Evolutionary conservation across 1,140 invertebrate genomes (phyloP).

Genomic region (Aphidius gifuensis): DNA sequence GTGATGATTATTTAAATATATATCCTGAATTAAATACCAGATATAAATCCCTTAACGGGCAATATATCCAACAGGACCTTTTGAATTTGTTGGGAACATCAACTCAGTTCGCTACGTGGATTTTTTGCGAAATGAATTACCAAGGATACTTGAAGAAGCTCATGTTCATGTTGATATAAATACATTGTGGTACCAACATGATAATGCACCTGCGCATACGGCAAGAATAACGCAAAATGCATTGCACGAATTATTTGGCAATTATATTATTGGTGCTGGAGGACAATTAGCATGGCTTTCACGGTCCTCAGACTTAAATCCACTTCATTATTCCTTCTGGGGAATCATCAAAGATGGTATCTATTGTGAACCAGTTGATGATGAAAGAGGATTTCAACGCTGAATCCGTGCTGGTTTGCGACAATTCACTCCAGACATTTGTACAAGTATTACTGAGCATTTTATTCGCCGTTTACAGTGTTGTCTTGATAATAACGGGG

Average conservation of each 20-base stretch:
- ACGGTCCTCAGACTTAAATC: constrained; percentile 33
- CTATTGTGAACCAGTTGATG: constrained; percentile 26
- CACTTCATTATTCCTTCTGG: constrained; percentile 34
- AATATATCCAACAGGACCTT: no score
- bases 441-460: not conserved
- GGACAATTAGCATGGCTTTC: constrained; percentile 18
- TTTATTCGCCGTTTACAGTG: not conserved
- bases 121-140: no score
- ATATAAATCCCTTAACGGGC: no score
- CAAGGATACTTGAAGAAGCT: no score
- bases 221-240: not conserved
- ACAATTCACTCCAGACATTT: not conserved
- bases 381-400: not conserved
- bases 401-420: constrained; percentile 6
- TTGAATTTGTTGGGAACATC: no score
- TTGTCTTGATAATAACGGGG: not conserved
- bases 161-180: constrained; percentile 1
- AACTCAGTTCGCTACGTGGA: no score
- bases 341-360: constrained; percentile 38
- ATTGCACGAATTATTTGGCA: constrained; percentile 2
- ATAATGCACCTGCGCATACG: constrained; percentile 26
- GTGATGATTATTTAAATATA: no score
- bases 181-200: constrained; percentile 30
- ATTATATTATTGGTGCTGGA: constrained; percentile 13
- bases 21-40: no score